Base-by-base conservation (phyloP, 2,888 invertebrate species). In the Trachelus troglodyta region DNA sequence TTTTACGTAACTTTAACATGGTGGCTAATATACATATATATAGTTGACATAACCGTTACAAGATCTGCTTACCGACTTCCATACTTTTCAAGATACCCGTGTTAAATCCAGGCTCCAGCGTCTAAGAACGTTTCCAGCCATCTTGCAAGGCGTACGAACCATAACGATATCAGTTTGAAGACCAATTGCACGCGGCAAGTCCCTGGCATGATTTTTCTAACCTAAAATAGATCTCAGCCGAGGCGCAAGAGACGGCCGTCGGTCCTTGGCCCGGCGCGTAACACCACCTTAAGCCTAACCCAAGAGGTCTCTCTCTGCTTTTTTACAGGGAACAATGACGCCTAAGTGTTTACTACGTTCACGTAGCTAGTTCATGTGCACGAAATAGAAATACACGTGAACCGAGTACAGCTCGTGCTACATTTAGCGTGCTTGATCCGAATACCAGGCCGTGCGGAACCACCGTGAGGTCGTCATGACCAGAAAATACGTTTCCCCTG, bases 401-500 rank as follows among this genome's bases (percentile, higher is more conserved):
- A 56, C 56, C 23, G 56, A 56, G 23, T 56, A 56, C 56, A 15
- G 56, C 56, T 56, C 56, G 23, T 56, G 56, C 56, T 56, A 56
- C 9, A 56, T 56, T 56, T 56, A 56, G 56, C 56, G 56, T 56
- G 56, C 56, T 56, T 56, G 71, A 71, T 71, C 71, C 71, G 71
- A 71, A 71, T 71, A 34, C 33, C 71, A 34, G 34, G 33, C 71
- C 0, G 71, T 71, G 71, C 71, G 31, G 71, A 71, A 71, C 71
- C 71, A 71, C 33, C 31, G 71, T 31, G 71, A 71, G 71, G 71
- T 71, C 71, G 71, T 71, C 71, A 30, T 3, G 71, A 23, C 56
- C 56, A 56, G 56, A 56, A 56, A 56, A 56, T 56, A 56, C 56
- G 23, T 56, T 56, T 23, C 56, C 23, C 23, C 23, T 2, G 56